These are phyloP conservation scores for Porites australiensis DNA, from an alignment of 64 coral and sea anemone genomes.

Conservation along the genomic window DNA sequence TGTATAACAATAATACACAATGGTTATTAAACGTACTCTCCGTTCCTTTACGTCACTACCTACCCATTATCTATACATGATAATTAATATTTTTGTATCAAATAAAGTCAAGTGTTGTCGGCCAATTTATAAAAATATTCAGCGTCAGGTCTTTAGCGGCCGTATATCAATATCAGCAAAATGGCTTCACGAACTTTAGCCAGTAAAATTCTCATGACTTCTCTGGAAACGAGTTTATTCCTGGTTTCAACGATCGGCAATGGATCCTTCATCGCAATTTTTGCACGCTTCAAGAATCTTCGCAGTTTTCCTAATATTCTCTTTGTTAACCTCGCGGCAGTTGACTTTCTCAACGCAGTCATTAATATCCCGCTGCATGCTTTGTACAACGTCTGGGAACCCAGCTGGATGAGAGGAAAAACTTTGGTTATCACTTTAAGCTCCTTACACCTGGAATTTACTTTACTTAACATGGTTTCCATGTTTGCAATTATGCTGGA, in stretches of 20 bases:
- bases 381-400: not conserved
- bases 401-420: not conserved
- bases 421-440: not conserved
- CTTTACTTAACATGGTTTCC: not conserved
- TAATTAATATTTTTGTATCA: too few species aligned
- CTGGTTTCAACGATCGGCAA: not conserved
- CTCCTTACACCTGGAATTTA: not conserved
- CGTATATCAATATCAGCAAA: too few species aligned
- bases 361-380: not conserved
- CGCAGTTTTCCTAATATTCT: slow-evolving; percentile 8
- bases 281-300: not conserved
- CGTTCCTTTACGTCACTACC: too few species aligned
- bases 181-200: too few species aligned
- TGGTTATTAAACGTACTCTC: too few species aligned
- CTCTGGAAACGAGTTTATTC: not conserved
- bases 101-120: too few species aligned
- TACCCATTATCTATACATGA: too few species aligned
- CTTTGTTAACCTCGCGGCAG: not conserved
- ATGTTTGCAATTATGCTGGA: not conserved
- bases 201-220: too few species aligned
- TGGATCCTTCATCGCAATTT: not conserved
- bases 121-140: too few species aligned
- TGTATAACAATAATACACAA: too few species aligned
- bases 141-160: too few species aligned
- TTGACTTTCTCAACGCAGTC: not conserved